Evolutionary conservation across 2,113 vertebrate genomes (phyloP), one percentile per base, ranked within the genome.

Genomic region (Callionymus lyra): DNA sequence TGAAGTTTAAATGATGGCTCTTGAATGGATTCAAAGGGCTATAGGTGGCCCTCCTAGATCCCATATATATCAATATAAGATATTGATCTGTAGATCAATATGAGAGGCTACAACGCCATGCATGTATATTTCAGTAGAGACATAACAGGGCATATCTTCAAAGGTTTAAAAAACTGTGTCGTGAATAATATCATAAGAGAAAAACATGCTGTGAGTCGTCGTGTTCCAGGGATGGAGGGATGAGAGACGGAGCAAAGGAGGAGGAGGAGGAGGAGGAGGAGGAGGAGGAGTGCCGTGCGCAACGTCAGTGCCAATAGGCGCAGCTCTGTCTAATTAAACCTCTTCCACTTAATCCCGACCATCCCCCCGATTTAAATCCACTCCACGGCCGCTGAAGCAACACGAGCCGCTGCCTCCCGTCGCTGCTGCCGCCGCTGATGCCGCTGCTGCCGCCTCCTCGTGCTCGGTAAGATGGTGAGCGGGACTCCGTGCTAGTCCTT

Each of bases 241-340:
- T 34, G 37, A 35, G 27, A 41, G 50, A 37, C 32, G 38, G 14
- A 10, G 49, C 21, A 39, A 10, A 31, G n/a, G n/a, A n/a, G n/a
- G n/a, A n/a, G n/a, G n/a, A 13, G n/a, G 49, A 46, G 37, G 36
- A 14, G 16, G 10, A 14, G 8, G 16, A 18, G 17, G 4, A 11
- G 47, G 44, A 4, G 31, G 68, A 53, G 56, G 68, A 64, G 63
- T 68, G 36, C 33, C 59, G 53, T 67, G 69, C 65, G 66, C 69
- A 66, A 51, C 47, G 40, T 49, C 53, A n/a, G 60, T 79, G 68
- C 76, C 79, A 80, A 78, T 81, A 52, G 64, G 68, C 70, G 58
- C 70, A 56, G 65, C 46, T 66, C 77, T 74, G 61, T 81, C 72
- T 79, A 77, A 80, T 81, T 77, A 79, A 82, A 83, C 59, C 69